Evolutionary conservation across 2,113 vertebrate species (phyloP), one percentile per base, ranked within the genome.

Genomic region (Jaculus jaculus): DNA sequence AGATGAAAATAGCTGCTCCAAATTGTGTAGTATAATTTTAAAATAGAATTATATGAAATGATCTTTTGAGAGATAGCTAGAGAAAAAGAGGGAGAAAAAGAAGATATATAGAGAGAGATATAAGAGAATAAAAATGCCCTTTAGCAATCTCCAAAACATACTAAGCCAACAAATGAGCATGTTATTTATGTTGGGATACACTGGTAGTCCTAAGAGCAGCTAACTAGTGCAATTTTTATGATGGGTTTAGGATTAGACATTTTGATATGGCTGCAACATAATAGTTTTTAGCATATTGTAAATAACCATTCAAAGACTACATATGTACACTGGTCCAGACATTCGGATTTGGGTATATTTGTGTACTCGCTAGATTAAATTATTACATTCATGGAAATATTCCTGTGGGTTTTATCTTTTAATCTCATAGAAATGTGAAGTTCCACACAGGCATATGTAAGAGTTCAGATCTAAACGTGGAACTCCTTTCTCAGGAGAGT

Each of bases 371-470:
- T 54, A 28, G 2, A 69, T 77, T 71, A 69, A 60, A 87, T 91
- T 74, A 51, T 84, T 65, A 73, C 3, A 32, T 84, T 82, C 34
- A 30, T 58, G 3, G 3, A 73, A 30, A 23, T 75, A 47, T 86
- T 93, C 23, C 23, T 89, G 1, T 63, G 21, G 23, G 65, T 75
- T 95, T 92, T 72, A 71, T 23, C 73, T 94, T 96, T 82, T 34
- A 89, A 82, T 63, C 30, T 11, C 32, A 11, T 65, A 75, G 21
- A 92, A 68, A 18, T 77, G 51, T 20, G 12, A 71, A 82, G 63
- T 92, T 77, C 42, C 69, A 79, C 7, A 20, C 1, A 63, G 10
- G 11, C 34, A 34, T 71, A 54, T 34, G 23, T 73, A 60, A 91
- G 51, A 63, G 26, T 88, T 82, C 63, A 83, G 42, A 87, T 82